These are phyloP conservation scores for Drosophila saltans DNA, from an alignment of 1,140 invertebrate species.

Conservation along the genomic window DNA sequence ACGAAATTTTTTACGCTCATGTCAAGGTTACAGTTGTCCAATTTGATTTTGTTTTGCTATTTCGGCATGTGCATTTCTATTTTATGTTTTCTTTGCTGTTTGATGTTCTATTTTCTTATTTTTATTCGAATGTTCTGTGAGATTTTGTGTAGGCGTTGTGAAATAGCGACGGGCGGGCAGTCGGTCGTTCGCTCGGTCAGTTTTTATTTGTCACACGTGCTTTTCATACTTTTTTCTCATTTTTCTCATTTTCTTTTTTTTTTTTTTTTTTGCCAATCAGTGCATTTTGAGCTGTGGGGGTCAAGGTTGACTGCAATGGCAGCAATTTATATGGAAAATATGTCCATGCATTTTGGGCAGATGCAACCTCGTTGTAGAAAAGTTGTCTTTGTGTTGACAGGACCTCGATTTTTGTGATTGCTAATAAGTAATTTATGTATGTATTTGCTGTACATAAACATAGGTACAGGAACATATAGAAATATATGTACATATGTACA, in stretches of 20 bases:
- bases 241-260: too few species aligned
- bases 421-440: too few species aligned
- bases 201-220: conserved; percentile 50
- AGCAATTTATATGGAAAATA: conserved; percentile 3
- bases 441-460: too few species aligned
- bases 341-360: background rate
- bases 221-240: conserved; percentile 8
- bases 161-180: background rate
- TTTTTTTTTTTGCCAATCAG: conserved; percentile 38
- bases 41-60: conserved; percentile 54
- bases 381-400: background rate
- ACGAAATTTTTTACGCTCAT: conserved; percentile 16
- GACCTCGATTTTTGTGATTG: background rate
- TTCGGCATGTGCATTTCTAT: conserved; percentile 42
- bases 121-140: conserved; percentile 22
- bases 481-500: too few species aligned
- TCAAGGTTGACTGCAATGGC: conserved; percentile 38
- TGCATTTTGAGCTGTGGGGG: conserved; percentile 23
- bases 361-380: background rate
- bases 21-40: conserved; percentile 55
- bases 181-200: conserved; percentile 3
- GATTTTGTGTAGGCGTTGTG: conserved; percentile 45
- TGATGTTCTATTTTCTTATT: conserved; percentile 6
- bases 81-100: conserved; percentile 7
- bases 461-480: too few species aligned